phyloP scores from a whole-genome alignment of 2,113 vertebrate genomes.

The Lonchura striata region DNA sequence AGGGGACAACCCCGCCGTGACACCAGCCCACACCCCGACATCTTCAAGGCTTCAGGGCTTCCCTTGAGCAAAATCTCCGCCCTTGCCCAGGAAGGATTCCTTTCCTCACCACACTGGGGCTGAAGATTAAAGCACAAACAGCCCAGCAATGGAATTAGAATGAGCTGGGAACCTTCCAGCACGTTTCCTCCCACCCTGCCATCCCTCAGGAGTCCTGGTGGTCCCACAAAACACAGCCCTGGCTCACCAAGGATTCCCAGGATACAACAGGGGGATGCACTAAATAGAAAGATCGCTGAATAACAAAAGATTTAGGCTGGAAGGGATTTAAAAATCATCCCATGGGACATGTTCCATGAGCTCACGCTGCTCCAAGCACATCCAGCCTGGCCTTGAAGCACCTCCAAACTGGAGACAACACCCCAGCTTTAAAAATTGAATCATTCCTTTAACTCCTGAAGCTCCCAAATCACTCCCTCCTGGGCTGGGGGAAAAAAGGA shows the following conservation, averaged over 20 bases:
- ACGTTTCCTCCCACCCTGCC: background rate
- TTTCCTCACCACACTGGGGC: background rate
- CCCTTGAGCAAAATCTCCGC: background rate
- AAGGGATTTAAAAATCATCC: background rate
- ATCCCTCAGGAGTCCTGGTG: background rate
- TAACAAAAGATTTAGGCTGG: background rate
- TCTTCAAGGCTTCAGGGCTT: background rate
- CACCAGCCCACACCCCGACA: background rate
- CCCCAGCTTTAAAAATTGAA: background rate
- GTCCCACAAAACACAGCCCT: background rate
- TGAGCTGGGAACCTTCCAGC: background rate
- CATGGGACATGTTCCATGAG: background rate
- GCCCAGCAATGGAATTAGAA: background rate
- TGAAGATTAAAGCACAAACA: background rate
- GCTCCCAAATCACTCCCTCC: background rate
- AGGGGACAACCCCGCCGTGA: background rate
- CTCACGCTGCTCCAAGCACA: background rate
- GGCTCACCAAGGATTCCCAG: accelerated
- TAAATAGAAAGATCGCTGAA: accelerated
- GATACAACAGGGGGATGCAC: accelerated
- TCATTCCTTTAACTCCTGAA: background rate
- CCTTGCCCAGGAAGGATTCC: background rate
- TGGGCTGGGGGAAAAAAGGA: background rate
- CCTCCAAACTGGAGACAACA: background rate
- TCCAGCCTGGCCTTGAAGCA: background rate